A percentile compares a stretch with the other conserved stretches of the same genome.
Evolutionary conservation across 2,888 invertebrate genomes (phyloP).

Genomic region (Chrysolina oricalcia): DNA sequence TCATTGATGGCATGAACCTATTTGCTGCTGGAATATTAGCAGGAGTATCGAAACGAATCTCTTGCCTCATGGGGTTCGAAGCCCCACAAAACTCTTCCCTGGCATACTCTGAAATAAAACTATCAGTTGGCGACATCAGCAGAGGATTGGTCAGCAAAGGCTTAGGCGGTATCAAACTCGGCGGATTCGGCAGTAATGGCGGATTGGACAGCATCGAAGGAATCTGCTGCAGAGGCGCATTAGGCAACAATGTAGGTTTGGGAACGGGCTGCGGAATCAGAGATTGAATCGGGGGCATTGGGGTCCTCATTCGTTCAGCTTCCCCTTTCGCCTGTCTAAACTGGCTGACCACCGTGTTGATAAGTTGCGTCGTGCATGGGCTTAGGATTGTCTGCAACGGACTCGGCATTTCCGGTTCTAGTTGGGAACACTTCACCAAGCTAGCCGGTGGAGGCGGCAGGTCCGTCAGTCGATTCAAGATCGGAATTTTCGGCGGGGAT

Average conservation of each 20-base stretch:
- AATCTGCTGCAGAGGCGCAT: slow-evolving; percentile 13
- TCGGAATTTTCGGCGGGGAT: slow-evolving; percentile 50
- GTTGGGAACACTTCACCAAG: slow-evolving; percentile 44
- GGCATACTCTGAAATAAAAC: slow-evolving; percentile 45
- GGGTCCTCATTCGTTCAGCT: not conserved
- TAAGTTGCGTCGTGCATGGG: slow-evolving; percentile 50
- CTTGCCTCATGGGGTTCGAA: not conserved
- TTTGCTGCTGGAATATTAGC: slow-evolving; percentile 26
- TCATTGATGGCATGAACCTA: slow-evolving; percentile 16
- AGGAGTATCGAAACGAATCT: slow-evolving; percentile 22
- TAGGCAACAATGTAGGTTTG: not conserved
- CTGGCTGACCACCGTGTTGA: slow-evolving; percentile 54
- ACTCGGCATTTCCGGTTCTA: slow-evolving; percentile 41
- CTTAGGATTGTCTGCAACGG: slow-evolving; percentile 42
- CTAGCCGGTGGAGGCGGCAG: slow-evolving; percentile 51
- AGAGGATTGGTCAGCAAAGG: slow-evolving; percentile 24
- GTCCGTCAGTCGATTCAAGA: slow-evolving; percentile 39
- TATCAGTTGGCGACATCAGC: slow-evolving; percentile 43
- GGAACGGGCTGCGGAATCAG: not conserved
- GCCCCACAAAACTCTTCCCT: slow-evolving; percentile 29
- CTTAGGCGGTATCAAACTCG: not conserved
- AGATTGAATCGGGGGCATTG: not conserved
- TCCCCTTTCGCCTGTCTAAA: slow-evolving; percentile 39
- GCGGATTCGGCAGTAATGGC: not conserved
- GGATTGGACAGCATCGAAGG: slow-evolving; percentile 29